Base-by-base conservation (phyloP, 2,797 vertebrate species). In the Luscinia megarhynchos region DNA sequence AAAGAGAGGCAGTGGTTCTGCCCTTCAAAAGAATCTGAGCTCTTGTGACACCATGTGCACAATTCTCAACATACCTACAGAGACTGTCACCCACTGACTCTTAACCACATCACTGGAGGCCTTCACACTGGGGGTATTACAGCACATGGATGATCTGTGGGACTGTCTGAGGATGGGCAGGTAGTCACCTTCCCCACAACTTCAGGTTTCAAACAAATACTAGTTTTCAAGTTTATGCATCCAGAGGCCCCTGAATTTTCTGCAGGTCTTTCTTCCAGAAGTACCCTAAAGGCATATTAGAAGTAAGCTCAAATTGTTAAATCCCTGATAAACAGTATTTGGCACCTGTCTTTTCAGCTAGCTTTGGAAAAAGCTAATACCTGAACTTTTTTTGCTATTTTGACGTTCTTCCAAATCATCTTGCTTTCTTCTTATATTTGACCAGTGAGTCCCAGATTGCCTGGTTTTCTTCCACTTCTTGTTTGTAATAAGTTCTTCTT, bases 101-200 rank as follows among this genome's bases (percentile, higher is more conserved):
- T n/a, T 78, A 41, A 3, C 12, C 3, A 2, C 68, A 32, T 63
- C 38, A 20, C 72, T 41, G 40, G 10, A 69, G 48, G 6, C 29
- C 46, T 79, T 78, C 50, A 19, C 0, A 0, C 11, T 32, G 55
- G 40, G 18, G 1, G 10, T 64, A 6, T 50, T 73, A 38, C 10
- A 34, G 36, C 26, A 15, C 29, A 12, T 74, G 64, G 38, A n/a
- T 84, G 4, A 57, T 72, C 23, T 80, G 10, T 24, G 62, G 72
- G 54, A 84, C 29, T 13, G 9, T 46, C 23, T 78, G 45, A 84
- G 38, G 40, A 26, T 51, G 23, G 30, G 38, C 12, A 76, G 11
- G 8, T 24, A 63, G 64, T 63, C 59, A 51, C 5, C 61, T 7
- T 23, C 10, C 15, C 5, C 7, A 26, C 46, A 87, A 15, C 9